Percentiles rank a stretch among this genome's conserved stretches.
Conservation (phyloP, 2,888 invertebrate species). For the Oxyscelio sp. region DNA sequence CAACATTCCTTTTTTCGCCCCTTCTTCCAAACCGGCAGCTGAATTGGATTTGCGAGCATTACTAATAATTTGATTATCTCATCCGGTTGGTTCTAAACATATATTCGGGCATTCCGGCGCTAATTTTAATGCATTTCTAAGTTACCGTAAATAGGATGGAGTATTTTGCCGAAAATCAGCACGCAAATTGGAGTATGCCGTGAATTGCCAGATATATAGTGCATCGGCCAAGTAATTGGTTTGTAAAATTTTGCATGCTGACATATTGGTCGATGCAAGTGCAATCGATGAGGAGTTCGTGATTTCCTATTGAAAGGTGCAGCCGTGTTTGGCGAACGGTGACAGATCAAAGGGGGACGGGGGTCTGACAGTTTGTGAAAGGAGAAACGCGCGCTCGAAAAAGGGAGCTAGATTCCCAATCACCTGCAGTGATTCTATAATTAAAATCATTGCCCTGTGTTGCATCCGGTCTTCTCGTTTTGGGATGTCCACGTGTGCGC, state of each 20-base stretch:
- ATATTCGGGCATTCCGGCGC: conserved; percentile 47
- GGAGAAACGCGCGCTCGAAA: conserved; percentile 36
- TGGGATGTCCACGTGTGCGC: conserved; percentile 51
- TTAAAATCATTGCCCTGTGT: conserved; percentile 80
- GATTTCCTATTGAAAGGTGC: conserved; percentile 72
- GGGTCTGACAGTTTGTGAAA: conserved; percentile 32
- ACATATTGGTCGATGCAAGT: conserved; percentile 57
- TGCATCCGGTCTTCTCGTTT: conserved; percentile 68
- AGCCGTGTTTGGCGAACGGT: conserved; percentile 50
- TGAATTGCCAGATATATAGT: conserved; percentile 57
- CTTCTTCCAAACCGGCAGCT: not conserved
- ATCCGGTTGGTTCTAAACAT: conserved; percentile 45
- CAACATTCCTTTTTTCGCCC: not conserved
- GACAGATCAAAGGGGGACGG: conserved; percentile 51
- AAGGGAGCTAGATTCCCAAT: conserved; percentile 77
- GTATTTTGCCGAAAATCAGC: conserved; percentile 68
- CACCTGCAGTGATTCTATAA: conserved; percentile 82
- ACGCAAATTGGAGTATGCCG: conserved; percentile 61
- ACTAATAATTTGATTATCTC: conserved; percentile 62
- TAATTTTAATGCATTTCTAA: conserved; percentile 64
- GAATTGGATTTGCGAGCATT: conserved; percentile 24
- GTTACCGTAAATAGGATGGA: conserved; percentile 62
- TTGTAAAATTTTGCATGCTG: conserved; percentile 69
- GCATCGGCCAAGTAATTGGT: conserved; percentile 61
- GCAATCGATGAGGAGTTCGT: conserved; percentile 72